A percentile compares a stretch with the other conserved stretches of the same genome.
Conservation (phyloP, 2,888 invertebrate genomes). For the Lapara coniferarum region DNA sequence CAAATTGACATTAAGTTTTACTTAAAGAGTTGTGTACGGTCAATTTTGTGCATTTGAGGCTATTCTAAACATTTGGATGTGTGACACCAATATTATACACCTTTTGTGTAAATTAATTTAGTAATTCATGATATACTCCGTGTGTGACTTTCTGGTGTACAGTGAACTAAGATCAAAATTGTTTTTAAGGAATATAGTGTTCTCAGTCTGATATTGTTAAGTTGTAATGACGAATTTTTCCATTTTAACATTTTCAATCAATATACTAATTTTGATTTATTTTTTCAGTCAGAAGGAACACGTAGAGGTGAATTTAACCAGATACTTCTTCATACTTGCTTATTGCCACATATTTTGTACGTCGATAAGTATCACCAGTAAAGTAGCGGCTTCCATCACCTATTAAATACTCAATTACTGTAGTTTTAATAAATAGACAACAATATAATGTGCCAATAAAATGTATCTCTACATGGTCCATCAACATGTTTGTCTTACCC, state of each 20-base stretch:
- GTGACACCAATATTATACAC: slow-evolving; percentile 7
- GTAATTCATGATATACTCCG: not conserved
- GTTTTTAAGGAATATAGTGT: not conserved
- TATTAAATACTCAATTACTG: not conserved
- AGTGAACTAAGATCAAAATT: not conserved
- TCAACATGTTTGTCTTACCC: not conserved
- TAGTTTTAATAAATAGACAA: not conserved
- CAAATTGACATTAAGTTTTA: slow-evolving; percentile 3
- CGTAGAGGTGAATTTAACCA: not conserved
- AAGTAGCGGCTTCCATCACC: not conserved
- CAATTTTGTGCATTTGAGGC: slow-evolving; percentile 22
- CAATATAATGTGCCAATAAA: slow-evolving; percentile 7
- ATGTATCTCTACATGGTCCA: not conserved
- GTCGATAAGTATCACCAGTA: not conserved
- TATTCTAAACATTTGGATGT: slow-evolving; percentile 15
- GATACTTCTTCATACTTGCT: not conserved
- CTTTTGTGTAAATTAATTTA: not conserved
- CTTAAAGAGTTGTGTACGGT: slow-evolving; percentile 19
- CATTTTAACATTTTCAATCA: too few species aligned
- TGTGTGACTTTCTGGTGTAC: not conserved
- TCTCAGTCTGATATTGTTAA: not conserved
- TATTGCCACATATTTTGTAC: not conserved
- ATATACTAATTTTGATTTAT: not conserved
- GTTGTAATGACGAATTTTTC: too few species aligned
- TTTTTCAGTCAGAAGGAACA: not conserved